Evolutionary conservation across 2,797 vertebrate genomes (phyloP).

Genomic region (Diceros bicornis): DNA sequence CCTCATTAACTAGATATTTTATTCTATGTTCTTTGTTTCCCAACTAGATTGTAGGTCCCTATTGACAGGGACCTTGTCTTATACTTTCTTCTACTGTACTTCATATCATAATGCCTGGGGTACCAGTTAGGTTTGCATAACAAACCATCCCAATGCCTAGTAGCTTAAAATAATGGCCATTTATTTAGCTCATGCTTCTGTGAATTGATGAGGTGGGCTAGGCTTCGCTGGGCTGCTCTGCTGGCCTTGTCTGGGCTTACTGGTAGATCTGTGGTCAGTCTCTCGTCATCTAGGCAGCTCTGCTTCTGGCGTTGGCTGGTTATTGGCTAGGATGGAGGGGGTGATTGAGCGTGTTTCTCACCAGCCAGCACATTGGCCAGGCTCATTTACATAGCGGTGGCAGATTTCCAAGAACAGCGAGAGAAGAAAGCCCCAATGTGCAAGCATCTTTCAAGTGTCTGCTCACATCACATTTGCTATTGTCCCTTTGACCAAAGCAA

Average conservation of each 20-base stretch:
- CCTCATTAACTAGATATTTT: slow-evolving; percentile 21
- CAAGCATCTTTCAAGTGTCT: neutral
- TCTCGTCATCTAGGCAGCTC: neutral
- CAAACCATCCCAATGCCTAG: neutral
- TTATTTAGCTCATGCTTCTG: neutral
- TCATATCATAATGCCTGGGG: neutral
- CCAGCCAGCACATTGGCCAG: neutral
- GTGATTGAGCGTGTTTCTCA: neutral
- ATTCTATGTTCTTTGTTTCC: neutral
- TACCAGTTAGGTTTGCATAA: neutral
- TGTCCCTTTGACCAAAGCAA: neutral
- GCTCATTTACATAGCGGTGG: neutral
- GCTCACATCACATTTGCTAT: neutral
- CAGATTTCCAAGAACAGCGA: neutral
- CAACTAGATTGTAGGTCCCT: neutral
- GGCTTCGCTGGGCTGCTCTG: neutral
- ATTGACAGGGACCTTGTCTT: neutral
- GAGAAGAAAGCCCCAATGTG: neutral
- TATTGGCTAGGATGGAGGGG: neutral
- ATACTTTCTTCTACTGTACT: neutral
- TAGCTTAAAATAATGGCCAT: neutral
- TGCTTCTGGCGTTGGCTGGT: neutral
- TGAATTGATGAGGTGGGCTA: neutral
- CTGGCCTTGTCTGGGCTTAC: neutral
- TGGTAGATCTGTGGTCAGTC: neutral